Evolutionary conservation across 2,888 invertebrate genomes (phyloP), one percentile per base, ranked within the genome.

Genomic region (Sinopyrophorus schimmeli): DNA sequence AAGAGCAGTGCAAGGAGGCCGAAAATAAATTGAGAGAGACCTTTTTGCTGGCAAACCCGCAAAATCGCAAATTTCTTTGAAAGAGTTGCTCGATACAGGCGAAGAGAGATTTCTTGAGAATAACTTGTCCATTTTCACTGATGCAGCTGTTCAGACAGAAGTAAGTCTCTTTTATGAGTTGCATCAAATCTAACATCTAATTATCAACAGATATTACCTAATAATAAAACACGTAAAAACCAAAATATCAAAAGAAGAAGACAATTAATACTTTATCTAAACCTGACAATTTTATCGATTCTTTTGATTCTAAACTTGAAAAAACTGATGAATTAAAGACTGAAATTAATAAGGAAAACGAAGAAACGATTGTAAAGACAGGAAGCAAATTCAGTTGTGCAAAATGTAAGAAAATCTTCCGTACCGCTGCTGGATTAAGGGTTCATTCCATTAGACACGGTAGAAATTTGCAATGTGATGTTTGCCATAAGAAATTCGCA

Each of bases 361-460:
- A n/a, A n/a, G n/a, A n/a, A n/a, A n/a, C n/a, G n/a, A n/a, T n/a
- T n/a, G n/a, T n/a, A n/a, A n/a, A n/a, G n/a, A n/a, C n/a, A n/a
- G n/a, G n/a, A n/a, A n/a, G n/a, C 9, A 50, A 51, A 47, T 31
- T 47, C 32, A 30, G 51, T 27, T 69, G 68, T 48, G 42, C 48
- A 1, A 55, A 65, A 18, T 71, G 71, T 56, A 55, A 55, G 1
- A 67, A 62, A 52, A 53, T 48, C 10, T 72, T 71, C 55, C 60
- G 55, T 31, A 60, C 58, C 21, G 60, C 65, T 34, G 59, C 59
- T 43, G 60, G 60, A 17, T 59, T 67, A 11, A 62, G 61, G 41
- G 57, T 59, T 12, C 72, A 71, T 56, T 55, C 62, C 27, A 18
- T 65, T 3, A 69, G 66, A 49, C 70, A 71, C 58, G 63, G 66